Base-by-base conservation (phyloP, 2,113 vertebrate genomes). In the Atlantisia rogersi region DNA sequence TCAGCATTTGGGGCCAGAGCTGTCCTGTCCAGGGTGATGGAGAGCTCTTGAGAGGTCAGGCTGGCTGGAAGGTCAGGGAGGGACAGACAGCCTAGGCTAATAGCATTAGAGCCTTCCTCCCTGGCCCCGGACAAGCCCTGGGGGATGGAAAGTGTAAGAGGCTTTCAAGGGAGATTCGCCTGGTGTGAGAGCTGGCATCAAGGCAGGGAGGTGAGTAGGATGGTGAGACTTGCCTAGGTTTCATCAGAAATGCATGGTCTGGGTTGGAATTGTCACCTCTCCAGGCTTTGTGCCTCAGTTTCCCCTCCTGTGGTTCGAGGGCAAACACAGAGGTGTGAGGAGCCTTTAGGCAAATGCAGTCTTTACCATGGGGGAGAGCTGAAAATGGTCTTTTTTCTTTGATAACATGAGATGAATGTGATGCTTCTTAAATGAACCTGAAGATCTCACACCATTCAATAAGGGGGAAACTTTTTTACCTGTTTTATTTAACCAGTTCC, bases 351-450 rank as follows among this genome's bases (percentile, higher is more conserved):
- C 53, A 85, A 82, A 92, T 5, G 9, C n/a, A 76, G 9, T 39
- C 48, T 64, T 86, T 3, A 3, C 26, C 28, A 32, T 0, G 0
- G 15, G 10, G 9, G 5, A 71, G 16, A 73, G 31, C 26, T 70
- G 65, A 71, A 92, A 85, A 60, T 16, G 10, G 8, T 75, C 3
- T 78, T 80, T 75, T 32, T 55, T 79, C 22, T 55, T 24, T 7
- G 26, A 40, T 6, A 12, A 28, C 9, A 50, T 0, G 1, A 69
- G 25, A 31, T 29, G 22, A 46, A 32, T 0, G 0, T n/a, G 31
- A 44, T 20, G 6, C 5, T 87, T 81, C 64, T 46, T 39, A 31
- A 79, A 58, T 50, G 24, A 85, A 75, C 4, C 37, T 25, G 3
- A 14, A 64, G 73, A 3, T 62, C 21, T 53, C 44, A 39, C 35